Percentiles rank a stretch among this genome's conserved stretches.
Conservation (phyloP, 2,888 invertebrate genomes). For the Cotesia congregata region DNA sequence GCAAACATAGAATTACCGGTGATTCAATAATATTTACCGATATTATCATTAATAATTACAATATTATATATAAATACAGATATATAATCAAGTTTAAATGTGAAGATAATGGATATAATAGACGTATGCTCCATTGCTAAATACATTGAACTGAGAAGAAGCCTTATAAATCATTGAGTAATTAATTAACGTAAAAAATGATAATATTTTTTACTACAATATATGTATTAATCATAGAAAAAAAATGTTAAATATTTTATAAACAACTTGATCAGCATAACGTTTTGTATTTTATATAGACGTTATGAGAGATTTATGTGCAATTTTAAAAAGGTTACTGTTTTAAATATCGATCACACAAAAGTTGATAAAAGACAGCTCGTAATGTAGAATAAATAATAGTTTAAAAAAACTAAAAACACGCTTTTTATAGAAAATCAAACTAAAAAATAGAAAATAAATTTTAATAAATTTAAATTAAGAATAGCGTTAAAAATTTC, state of each 20-base stretch:
- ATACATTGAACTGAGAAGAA: constrained; percentile 35
- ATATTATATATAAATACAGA: too few relatives aligned
- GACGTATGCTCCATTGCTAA: constrained; percentile 42
- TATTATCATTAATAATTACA: too few relatives aligned
- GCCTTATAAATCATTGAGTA: constrained; percentile 44
- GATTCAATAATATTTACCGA: too few relatives aligned
- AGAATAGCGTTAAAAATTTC: too few relatives aligned
- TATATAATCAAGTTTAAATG: background rate
- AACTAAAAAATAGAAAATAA: too few relatives aligned
- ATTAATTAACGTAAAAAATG: constrained; percentile 36
- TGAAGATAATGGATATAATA: background rate
- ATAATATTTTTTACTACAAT: constrained; percentile 30
- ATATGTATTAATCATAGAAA: constrained; percentile 41
- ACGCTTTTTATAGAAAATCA: too few relatives aligned
- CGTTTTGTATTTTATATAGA: constrained; percentile 58
- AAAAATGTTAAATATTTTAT: constrained; percentile 59
- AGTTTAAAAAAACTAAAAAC: too few relatives aligned
- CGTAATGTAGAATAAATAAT: constrained; percentile 29
- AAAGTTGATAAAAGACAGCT: background rate
- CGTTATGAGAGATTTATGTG: constrained; percentile 37
- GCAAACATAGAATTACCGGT: too few relatives aligned
- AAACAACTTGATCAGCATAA: constrained; percentile 53
- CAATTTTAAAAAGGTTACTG: constrained; percentile 30
- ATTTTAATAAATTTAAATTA: too few relatives aligned
- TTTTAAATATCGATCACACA: constrained; percentile 2